Percentiles rank a stretch among this genome's conserved stretches.
These are phyloP conservation scores for Scyliorhinus canicula DNA, from an alignment of 2,797 vertebrate species.

Conservation along the genomic window DNA sequence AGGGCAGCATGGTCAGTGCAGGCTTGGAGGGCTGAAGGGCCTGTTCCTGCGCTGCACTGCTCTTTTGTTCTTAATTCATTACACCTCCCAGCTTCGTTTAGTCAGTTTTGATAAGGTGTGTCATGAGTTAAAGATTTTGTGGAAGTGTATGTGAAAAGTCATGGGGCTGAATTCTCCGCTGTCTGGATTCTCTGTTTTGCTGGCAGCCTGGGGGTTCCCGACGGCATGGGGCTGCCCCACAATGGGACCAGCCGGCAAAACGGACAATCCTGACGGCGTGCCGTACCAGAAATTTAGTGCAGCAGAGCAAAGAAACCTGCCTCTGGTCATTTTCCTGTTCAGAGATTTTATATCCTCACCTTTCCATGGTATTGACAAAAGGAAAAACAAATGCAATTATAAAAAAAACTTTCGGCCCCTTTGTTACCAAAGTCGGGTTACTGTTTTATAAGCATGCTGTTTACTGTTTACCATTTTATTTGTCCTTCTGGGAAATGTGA, in stretches of 20 bases:
- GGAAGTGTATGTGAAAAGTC: background rate
- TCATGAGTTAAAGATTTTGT: background rate
- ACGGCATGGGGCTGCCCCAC: too few species aligned
- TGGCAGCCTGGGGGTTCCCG: too few species aligned
- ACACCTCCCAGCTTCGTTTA: background rate
- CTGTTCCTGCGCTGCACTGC: too few species aligned
- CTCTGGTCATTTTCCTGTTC: background rate
- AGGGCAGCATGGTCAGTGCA: too few species aligned
- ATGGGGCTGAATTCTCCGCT: too few species aligned
- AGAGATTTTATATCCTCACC: background rate
- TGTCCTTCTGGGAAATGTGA: background rate
- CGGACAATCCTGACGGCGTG: too few species aligned
- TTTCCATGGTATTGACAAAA: background rate
- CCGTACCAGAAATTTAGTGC: too few species aligned
- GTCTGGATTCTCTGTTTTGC: too few species aligned
- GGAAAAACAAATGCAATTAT: background rate
- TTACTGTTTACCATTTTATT: background rate
- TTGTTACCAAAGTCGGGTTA: background rate
- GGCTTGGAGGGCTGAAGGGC: too few species aligned
- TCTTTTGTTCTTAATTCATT: too few species aligned
- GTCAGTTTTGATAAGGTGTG: background rate
- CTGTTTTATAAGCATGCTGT: background rate
- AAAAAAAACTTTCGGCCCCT: background rate
- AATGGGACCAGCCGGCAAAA: too few species aligned
- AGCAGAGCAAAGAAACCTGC: too few species aligned